These are phyloP conservation scores for Propithecus deckenii DNA, from an alignment of 2,797 vertebrate genomes.

Conservation along the genomic window DNA sequence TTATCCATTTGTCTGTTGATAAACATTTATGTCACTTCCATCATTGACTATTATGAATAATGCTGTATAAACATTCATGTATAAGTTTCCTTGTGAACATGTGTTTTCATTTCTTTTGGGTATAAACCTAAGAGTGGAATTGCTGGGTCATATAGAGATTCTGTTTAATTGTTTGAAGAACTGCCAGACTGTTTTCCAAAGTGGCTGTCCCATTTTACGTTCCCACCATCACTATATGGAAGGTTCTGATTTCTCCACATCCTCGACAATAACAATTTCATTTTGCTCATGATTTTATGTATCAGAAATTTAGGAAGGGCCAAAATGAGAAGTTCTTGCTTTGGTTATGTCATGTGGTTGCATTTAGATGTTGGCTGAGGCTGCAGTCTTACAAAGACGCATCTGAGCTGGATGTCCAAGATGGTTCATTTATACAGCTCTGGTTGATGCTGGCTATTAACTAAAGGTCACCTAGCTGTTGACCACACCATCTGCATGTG, in stretches of 20 bases:
- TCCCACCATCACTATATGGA: background rate
- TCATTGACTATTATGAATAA: background rate
- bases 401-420: background rate
- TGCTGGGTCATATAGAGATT: background rate
- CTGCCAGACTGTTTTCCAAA: background rate
- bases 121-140: background rate
- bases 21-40: background rate
- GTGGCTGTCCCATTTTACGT: background rate
- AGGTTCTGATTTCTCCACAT: background rate
- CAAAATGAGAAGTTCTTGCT: background rate
- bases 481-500: background rate
- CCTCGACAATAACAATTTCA: background rate
- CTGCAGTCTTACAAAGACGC: background rate
- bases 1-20: background rate
- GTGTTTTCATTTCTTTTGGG: background rate
- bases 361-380: background rate
- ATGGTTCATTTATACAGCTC: background rate
- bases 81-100: background rate
- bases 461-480: background rate
- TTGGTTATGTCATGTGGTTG: background rate
- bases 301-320: background rate
- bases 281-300: background rate
- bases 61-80: background rate
- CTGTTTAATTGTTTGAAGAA: background rate
- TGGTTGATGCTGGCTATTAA: background rate